Evolutionary conservation across 1,140 invertebrate genomes (phyloP), one percentile per base, ranked within the genome.

Genomic region (Aporrectodea caliginosa): DNA sequence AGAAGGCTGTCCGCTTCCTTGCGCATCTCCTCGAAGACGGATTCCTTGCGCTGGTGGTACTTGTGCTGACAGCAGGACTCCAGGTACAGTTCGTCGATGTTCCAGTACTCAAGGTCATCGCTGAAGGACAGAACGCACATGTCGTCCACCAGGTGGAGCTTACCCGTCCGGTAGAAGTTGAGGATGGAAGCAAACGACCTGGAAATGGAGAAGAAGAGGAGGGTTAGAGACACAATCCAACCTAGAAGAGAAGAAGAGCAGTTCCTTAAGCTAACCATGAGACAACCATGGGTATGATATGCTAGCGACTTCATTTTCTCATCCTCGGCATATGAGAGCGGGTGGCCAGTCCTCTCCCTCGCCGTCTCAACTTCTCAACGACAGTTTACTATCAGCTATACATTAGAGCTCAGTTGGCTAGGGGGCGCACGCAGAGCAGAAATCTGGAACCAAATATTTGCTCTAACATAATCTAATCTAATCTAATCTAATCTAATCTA

Each of bases 11-110:
- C 88, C 98, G 97, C 89, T 99, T 96, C n/a, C n/a, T n/a, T n/a
- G n/a, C n/a, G n/a, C n/a, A n/a, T n/a, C n/a, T n/a, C n/a, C n/a
- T n/a, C n/a, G 89, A 97, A 95, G 1, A 98, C 96, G 87, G 98
- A 95, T 88, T 99, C 97, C 88, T 98, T 98, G 79, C 96, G 91
- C 89, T 98, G 96, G 88, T 98, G 95, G 88, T 98, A 99, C 81
- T 98, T 98, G 90, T 98, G 96, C 88, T 98, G 97, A 88, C 97
- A 99, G 89, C 97, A 99, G 29, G 95, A 96, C 89, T 99, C 96
- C n/a, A n/a, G n/a, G n/a, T n/a, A n/a, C n/a, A n/a, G n/a, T n/a
- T n/a, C n/a, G n/a, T n/a, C n/a, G n/a, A n/a, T n/a, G n/a, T n/a
- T n/a, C n/a, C n/a, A n/a, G n/a, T n/a, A n/a, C n/a, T n/a, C n/a